Base-by-base conservation (phyloP, 2,113 vertebrate genomes). In the Columbina picui region DNA sequence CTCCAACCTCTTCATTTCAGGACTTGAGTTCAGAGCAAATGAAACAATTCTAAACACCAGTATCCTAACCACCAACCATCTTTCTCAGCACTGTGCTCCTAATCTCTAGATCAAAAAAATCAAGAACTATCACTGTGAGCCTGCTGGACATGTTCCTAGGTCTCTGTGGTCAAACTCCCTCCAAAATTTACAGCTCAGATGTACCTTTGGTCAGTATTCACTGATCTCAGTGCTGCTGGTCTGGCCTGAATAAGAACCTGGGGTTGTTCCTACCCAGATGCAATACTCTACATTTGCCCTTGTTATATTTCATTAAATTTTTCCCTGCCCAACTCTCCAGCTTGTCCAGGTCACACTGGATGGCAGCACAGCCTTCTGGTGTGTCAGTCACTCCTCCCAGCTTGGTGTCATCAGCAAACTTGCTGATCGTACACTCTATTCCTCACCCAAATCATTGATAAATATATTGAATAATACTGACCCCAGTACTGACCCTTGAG, bases 51-150 rank as follows among this genome's bases (percentile, higher is more conserved):
- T 52, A 65, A 67, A 18, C 18, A 56, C 9, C 1, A 4, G 0
- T 12, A 45, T 16, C 13, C 4, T 45, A 71, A 71, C 1, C 5
- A 41, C 19, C 19, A 59, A 3, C 8, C 10, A 41, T 67, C 23
- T 77, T 80, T 69, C 38, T 57, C 0, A 0, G 4, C 8, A 55
- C 4, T 7, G 3, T 25, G 1, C 34, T 70, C 18, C 12, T n/a
- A 14, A 12, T 60, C 2, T 60, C 29, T 13, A 26, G 2, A 53
- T 53, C 17, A 67, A 13, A 80, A 52, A 49, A 5, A 85, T 29
- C 9, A 34, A 69, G 18, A 91, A 84, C 55, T 32, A n/a, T 4
- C 26, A 26, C 17, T 25, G 8, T 0, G 0, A 78, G 5, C 8
- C 23, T 82, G 16, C 2, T 59, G 29, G 5, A 9, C 13, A 26